A percentile compares a stretch with the other conserved stretches of the same genome.
These are phyloP conservation scores for Dorcus parallelipipedus DNA, from an alignment of 2,888 invertebrate genomes.

Conservation along the genomic window DNA sequence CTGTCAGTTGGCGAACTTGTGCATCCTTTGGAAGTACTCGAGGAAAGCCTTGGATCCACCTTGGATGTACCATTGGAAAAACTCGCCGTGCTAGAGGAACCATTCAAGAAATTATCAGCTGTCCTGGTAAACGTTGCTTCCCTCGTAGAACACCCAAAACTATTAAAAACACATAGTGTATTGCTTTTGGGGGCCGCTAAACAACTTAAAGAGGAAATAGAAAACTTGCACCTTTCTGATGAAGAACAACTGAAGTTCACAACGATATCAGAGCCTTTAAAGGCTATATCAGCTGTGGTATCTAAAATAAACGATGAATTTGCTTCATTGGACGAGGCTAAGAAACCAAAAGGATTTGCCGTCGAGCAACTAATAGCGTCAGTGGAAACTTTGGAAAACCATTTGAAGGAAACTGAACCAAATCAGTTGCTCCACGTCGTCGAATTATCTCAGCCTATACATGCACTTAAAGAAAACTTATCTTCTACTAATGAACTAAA, in stretches of 20 bases:
- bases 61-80: neutral
- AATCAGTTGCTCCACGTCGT: neutral
- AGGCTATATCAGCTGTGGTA: constrained; percentile 19
- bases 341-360: too few relatives aligned
- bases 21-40: neutral
- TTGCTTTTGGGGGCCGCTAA: neutral
- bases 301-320: constrained; percentile 20
- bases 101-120: constrained; percentile 6
- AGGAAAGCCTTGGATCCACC: neutral
- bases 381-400: too few relatives aligned
- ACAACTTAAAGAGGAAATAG: neutral
- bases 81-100: constrained; percentile 5
- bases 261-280: too few relatives aligned
- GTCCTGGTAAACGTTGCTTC: too few relatives aligned
- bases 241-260: neutral
- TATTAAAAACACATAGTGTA: too few relatives aligned
- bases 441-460: constrained; percentile 12
- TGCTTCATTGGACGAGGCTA: too few relatives aligned
- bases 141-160: too few relatives aligned
- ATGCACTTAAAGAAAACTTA: constrained; percentile 16
- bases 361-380: too few relatives aligned
- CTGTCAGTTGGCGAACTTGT: neutral
- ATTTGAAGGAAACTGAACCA: too few relatives aligned
- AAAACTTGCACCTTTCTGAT: neutral
- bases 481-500: constrained; percentile 6